Conservation (phyloP, 2,797 vertebrate species). For the Myoxocephalus aenaeus region DNA sequence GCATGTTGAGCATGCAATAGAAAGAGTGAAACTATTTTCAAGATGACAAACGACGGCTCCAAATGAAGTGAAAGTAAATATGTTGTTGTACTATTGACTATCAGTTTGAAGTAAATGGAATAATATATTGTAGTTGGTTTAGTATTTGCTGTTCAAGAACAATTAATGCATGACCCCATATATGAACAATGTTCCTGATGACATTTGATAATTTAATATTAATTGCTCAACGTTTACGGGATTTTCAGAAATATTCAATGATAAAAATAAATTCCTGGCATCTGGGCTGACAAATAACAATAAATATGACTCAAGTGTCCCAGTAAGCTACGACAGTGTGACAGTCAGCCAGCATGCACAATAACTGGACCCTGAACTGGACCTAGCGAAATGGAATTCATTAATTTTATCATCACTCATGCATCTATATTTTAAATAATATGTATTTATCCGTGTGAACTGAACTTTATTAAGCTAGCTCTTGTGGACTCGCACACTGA, state of each 20-base stretch:
- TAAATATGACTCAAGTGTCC: no score
- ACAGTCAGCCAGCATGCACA: no score
- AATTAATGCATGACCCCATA: neutral
- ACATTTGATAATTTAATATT: neutral
- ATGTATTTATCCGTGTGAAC: neutral
- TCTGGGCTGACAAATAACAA: neutral
- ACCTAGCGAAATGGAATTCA: no score
- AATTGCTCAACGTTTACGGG: neutral
- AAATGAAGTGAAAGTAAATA: neutral
- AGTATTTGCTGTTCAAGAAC: neutral
- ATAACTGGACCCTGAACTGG: no score
- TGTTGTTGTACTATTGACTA: neutral
- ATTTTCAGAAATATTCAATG: neutral
- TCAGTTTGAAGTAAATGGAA: neutral
- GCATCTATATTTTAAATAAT: neutral
- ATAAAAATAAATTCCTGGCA: neutral
- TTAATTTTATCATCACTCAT: neutral
- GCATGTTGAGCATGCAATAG: neutral
- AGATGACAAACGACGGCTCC: neutral
- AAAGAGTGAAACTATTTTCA: neutral
- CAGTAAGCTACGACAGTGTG: no score
- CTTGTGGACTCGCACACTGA: neutral
- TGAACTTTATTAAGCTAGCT: neutral
- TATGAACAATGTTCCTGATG: neutral
- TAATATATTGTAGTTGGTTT: neutral